phyloP scores from a whole-genome alignment of 2,888 invertebrate species.

The Hanleya hanleyi region DNA sequence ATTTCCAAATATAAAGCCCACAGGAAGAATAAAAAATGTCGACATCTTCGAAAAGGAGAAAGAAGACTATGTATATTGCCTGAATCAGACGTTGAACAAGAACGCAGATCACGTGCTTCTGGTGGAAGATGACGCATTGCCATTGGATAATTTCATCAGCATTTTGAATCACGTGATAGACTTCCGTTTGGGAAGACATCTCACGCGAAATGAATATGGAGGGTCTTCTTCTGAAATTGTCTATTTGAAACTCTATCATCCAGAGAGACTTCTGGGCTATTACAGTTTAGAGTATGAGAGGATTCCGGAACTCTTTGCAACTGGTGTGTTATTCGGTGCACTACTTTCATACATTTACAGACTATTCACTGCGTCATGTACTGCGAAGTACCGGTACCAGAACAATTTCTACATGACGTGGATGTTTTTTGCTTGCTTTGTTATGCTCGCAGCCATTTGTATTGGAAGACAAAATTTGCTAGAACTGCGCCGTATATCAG shows the following conservation, averaged over 20 bases:
- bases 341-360: slow-evolving; percentile 33
- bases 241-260: slow-evolving; percentile 67
- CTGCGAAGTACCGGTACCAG: neutral
- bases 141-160: slow-evolving; percentile 51
- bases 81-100: slow-evolving; percentile 48
- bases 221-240: no score
- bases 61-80: slow-evolving; percentile 66
- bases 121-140: slow-evolving; percentile 69
- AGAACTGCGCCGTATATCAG: slow-evolving; percentile 57
- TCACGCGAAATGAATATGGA: slow-evolving; percentile 11
- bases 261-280: slow-evolving; percentile 62
- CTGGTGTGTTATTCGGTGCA: slow-evolving; percentile 45
- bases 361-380: no score
- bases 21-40: slow-evolving; percentile 13
- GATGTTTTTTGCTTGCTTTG: slow-evolving; percentile 43
- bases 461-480: slow-evolving; percentile 62
- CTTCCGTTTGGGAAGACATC: slow-evolving; percentile 15
- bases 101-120: slow-evolving; percentile 56
- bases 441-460: slow-evolving; percentile 39
- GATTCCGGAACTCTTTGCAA: slow-evolving; percentile 56
- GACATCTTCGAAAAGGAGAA: slow-evolving; percentile 65
- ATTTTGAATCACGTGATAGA: slow-evolving; percentile 54
- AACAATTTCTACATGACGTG: slow-evolving; percentile 22
- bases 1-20: slow-evolving; percentile 41
- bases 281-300: slow-evolving; percentile 52